Evolutionary conservation across 2,797 vertebrate species (phyloP).

Genomic region (Nannoperca obscura): DNA sequence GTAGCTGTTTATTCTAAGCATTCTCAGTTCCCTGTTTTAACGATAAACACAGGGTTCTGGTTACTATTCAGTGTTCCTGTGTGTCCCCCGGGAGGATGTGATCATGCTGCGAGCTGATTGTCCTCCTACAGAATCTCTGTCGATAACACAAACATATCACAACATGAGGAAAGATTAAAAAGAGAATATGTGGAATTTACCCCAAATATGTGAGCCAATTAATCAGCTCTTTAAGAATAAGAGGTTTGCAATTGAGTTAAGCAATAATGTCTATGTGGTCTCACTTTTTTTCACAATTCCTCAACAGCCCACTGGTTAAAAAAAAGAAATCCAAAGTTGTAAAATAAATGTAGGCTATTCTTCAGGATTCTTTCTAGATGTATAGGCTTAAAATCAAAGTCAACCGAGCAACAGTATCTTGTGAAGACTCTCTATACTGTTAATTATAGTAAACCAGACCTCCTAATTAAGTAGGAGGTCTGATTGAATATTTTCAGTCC

Average conservation of each 20-base stretch:
- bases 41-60: constrained; percentile 5
- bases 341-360: not conserved
- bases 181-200: not conserved
- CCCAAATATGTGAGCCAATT: not conserved
- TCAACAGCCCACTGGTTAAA: no score
- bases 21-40: constrained; percentile 8
- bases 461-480: not conserved
- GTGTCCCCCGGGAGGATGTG: constrained; percentile 18
- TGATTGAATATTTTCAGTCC: not conserved
- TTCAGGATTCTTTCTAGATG: not conserved
- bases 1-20: constrained; percentile 48
- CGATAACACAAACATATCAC: no score
- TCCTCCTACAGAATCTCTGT: no score
- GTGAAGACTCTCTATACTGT: not conserved
- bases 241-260: not conserved
- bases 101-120: no score
- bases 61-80: constrained; percentile 15
- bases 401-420: not conserved
- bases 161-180: not conserved
- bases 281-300: not conserved
- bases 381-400: not conserved
- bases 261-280: not conserved
- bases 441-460: not conserved
- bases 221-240: not conserved
- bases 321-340: no score